Conservation (phyloP, 2,113 vertebrate genomes). For the Microcebus ravelobensis region DNA sequence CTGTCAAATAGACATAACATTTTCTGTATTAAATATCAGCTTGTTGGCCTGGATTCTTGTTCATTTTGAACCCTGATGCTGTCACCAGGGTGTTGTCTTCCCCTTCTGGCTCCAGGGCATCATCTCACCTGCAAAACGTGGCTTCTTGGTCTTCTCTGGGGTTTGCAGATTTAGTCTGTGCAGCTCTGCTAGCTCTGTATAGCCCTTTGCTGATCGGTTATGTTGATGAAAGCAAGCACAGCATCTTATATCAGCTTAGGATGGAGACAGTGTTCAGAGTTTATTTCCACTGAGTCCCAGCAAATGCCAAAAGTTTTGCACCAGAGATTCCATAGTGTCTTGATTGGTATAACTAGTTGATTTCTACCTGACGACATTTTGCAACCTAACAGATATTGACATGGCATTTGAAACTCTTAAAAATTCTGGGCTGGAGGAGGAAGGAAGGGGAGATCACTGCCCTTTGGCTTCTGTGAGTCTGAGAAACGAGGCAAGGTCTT, state of each 20-base stretch:
- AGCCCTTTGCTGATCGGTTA: not conserved
- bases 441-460: not conserved
- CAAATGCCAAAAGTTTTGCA: constrained; percentile 75
- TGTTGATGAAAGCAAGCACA: not conserved
- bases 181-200: not conserved
- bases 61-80: not conserved
- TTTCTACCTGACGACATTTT: constrained; percentile 47
- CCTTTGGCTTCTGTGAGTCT: constrained; percentile 45
- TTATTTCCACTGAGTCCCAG: constrained; percentile 51
- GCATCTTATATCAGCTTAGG: not conserved
- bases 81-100: not conserved
- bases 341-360: constrained; percentile 39
- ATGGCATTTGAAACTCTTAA: constrained; percentile 68
- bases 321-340: constrained; percentile 57
- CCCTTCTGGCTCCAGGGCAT: not conserved
- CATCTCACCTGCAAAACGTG: not conserved
- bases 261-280: constrained; percentile 43
- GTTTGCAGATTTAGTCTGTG: not conserved
- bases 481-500: not conserved
- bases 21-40: not conserved
- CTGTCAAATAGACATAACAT: not conserved
- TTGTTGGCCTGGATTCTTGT: not conserved
- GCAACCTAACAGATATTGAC: constrained; percentile 34
- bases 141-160: not conserved
- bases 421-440: not conserved